Percentiles rank a stretch among this genome's conserved stretches.
phyloP scores from a whole-genome alignment of 2,113 vertebrate species.

The Barnardius zonarius region DNA sequence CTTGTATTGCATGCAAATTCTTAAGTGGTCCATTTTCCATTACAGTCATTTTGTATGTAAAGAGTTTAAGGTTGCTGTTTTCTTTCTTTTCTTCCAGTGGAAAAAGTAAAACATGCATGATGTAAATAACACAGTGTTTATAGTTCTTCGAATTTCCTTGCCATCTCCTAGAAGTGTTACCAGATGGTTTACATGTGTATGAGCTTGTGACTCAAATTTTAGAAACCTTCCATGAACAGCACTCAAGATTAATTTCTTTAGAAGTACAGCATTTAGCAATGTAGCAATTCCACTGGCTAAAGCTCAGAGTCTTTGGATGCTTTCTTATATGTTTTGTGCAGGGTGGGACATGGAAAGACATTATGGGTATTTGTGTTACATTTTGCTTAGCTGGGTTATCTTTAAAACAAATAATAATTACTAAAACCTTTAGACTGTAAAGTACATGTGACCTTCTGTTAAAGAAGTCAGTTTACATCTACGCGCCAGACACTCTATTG shows the following conservation, averaged over 20 bases:
- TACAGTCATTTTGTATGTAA: background rate
- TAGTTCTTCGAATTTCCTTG: background rate
- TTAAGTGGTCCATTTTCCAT: background rate
- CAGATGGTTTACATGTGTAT: constrained; percentile 21
- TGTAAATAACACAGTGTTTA: constrained; percentile 17
- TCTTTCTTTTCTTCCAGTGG: background rate
- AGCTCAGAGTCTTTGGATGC: background rate
- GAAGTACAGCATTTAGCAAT: background rate
- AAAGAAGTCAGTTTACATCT: background rate
- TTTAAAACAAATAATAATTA: background rate
- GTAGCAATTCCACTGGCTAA: background rate
- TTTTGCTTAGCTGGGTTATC: background rate
- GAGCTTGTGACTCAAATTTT: background rate
- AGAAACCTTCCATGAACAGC: constrained; percentile 10
- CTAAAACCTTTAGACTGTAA: background rate
- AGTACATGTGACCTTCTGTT: background rate
- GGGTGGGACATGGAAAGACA: background rate
- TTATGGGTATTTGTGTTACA: background rate
- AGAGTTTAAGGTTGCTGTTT: background rate
- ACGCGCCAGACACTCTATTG: background rate
- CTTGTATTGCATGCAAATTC: background rate
- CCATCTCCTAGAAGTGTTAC: background rate
- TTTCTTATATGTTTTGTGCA: background rate
- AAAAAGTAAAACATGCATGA: background rate
- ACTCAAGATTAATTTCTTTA: background rate